These are phyloP conservation scores for Eulemur rubriventer DNA, from an alignment of 2,797 vertebrate genomes.

Conservation along the genomic window DNA sequence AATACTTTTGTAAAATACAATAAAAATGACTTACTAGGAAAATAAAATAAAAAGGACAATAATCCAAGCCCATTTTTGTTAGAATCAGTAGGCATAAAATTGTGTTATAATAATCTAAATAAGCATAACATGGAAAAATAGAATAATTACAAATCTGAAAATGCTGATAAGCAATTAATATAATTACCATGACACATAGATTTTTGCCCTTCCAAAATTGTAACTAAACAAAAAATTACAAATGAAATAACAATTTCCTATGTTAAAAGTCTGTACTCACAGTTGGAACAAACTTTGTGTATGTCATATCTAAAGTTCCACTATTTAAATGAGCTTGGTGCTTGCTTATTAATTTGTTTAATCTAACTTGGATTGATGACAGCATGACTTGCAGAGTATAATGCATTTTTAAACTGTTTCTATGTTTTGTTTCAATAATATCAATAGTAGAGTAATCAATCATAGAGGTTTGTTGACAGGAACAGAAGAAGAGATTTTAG, in stretches of 20 bases:
- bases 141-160: neutral
- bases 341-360: neutral
- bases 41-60: neutral
- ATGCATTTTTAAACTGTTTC: neutral
- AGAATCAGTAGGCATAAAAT: neutral
- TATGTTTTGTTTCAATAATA: neutral
- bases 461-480: neutral
- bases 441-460: neutral
- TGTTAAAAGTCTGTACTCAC: neutral
- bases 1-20: neutral
- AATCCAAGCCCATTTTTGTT: neutral
- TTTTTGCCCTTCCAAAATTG: neutral
- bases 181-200: neutral
- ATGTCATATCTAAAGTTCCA: neutral
- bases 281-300: neutral
- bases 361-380: neutral
- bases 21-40: neutral
- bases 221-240: neutral
- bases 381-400: neutral
- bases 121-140: neutral
- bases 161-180: neutral
- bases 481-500: neutral
- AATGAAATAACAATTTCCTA: neutral
- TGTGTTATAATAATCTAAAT: neutral
- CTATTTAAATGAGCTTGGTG: neutral